Evolutionary conservation across 92 coral and sea anemone genomes (phyloP), one percentile per base, ranked within the genome.

Genomic region (Nematostella vectensis): DNA sequence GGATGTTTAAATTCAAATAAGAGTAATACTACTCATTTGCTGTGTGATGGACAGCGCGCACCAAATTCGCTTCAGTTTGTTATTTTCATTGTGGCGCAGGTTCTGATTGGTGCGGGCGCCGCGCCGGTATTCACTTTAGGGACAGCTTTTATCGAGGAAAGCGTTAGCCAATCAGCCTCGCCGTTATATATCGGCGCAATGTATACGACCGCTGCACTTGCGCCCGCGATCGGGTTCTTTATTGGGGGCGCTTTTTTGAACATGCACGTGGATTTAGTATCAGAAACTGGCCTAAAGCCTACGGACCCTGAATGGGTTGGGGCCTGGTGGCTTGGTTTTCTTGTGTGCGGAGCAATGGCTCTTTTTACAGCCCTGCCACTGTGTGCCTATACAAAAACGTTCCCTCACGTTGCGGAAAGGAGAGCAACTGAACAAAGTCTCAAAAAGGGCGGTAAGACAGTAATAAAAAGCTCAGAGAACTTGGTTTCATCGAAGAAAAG

Each of bases 291-390:
- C 11, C 39, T 72, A 26, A 29, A 31, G 2, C 65, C 62, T 10
- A 50, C 50, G 54, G 79, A 72, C 65, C 71, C 71, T 50, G 22
- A 61, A 22, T 72, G 79, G 79, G 61, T 63, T 37, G 79, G 79
- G 25, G 79, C 79, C 10, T 72, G 79, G 79, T 72, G 72, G 65
- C 25, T 72, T 20, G 79, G 79, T 21, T 72, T 65, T 36, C 58
- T 72, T 17, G 22, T 72, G 39, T 68, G 51, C 17, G 65, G 73
- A 18, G n/a, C 47, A 0, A 28, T 38, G 54, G 79, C 79, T 15
- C 27, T 72, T 16, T 2, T 72, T 25, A 44, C 65, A 17, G 59
- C 74, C 29, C 13, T 63, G 1, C 79, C 72, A 2, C 33, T 72
- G 23, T 57, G 69, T 8, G 72, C 75, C 15, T 64, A 37, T 52